Base-by-base conservation (phyloP, 1,140 invertebrate genomes). In the Cydia amplana region DNA sequence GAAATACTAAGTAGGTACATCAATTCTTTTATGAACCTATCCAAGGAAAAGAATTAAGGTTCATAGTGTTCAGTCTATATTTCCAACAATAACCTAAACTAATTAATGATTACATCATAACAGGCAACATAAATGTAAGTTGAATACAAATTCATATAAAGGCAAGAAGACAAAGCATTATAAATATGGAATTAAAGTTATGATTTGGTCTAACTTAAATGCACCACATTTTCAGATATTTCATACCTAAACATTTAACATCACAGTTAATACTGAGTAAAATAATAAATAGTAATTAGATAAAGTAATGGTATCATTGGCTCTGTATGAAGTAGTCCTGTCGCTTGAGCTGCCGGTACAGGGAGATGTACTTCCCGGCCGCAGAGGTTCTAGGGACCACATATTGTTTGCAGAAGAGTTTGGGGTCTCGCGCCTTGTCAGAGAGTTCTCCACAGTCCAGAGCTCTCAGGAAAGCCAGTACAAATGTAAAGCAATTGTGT, bases 401-500 rank as follows among this genome's bases (percentile, higher is more conserved):
- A 90, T 96, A 96, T 80, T 95, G 94, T 88, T 96, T 95, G 83
- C 96, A 97, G 88, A 97, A 97, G 25, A 91, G 86, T 67, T 94
- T 95, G 76, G 94, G 94, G 82, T 94, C 95, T 55, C 91, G 85
- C 46, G 95, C 95, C 65, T 95, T 94, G 78, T 94, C 93, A 72
- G 95, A 95, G 20, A 96, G 87, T 77, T 93, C 92, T 43, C 94
- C 94, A 83, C 95, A 95, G 79, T 94, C 93, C 40, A 97, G 91
- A 40, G 94, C 94, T 78, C 94, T 91, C 74, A 97, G 90, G 85
- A 97, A 97, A 72, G 95, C 94, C 77, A 97, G 87, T 2, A 97
- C 96, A 93, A 97, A 97, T 40, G 95, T 95, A 82, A 97, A 97
- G 84, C 96, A 97, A 87, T 97, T 97, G 87, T 96, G 94, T 60